These are phyloP conservation scores for Sylvia atricapilla DNA, from an alignment of 2,113 vertebrate genomes.

Conservation along the genomic window DNA sequence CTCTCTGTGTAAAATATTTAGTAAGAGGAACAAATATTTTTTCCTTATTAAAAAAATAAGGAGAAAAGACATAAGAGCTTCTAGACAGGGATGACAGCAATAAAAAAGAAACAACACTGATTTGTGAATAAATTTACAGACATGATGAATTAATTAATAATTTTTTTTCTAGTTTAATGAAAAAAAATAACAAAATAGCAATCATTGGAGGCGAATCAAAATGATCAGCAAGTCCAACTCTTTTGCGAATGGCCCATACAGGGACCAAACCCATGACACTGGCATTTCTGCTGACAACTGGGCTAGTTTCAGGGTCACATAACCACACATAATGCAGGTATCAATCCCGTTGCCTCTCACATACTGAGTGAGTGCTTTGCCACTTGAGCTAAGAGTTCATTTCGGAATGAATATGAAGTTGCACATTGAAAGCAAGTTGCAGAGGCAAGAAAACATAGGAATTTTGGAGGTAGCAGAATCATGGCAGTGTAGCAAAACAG, in stretches of 20 bases:
- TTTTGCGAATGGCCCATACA: neutral
- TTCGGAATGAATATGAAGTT: neutral
- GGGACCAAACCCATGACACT: neutral
- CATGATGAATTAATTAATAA: neutral
- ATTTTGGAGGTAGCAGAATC: neutral
- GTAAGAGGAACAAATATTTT: neutral
- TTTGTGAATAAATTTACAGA: neutral
- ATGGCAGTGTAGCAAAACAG: neutral
- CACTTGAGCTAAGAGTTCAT: neutral
- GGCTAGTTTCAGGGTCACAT: neutral
- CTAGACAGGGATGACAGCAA: neutral
- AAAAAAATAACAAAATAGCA: neutral
- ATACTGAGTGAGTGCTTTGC: neutral
- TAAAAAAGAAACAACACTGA: neutral
- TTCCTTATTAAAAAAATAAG: neutral
- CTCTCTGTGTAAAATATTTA: neutral
- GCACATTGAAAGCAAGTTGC: neutral
- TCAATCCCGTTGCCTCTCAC: neutral
- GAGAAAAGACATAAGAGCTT: neutral
- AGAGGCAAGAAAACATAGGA: neutral
- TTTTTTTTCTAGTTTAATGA: neutral
- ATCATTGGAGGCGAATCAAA: neutral
- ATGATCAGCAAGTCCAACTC: neutral
- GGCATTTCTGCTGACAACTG: neutral
- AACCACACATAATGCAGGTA: neutral